Percentiles rank a stretch among this genome's conserved stretches.
These are phyloP conservation scores for Ephestia elutella DNA, from an alignment of 1,140 invertebrate species.

Conservation along the genomic window DNA sequence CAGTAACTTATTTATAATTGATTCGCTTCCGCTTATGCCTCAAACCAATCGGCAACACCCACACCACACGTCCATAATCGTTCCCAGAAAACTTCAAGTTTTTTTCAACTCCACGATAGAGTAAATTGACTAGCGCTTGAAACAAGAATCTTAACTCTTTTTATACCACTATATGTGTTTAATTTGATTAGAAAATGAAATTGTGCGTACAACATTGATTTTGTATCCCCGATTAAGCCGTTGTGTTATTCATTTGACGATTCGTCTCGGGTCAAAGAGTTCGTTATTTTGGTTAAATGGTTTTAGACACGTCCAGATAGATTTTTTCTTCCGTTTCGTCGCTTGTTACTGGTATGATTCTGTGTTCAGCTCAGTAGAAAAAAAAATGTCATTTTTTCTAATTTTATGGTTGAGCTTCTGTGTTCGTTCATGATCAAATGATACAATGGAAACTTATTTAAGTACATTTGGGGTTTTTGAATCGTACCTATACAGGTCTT, in stretches of 20 bases:
- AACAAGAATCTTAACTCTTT: neutral
- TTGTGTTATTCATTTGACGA: conserved; percentile 10
- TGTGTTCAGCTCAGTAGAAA: too few relatives aligned
- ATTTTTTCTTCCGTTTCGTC: too few relatives aligned
- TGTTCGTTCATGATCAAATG: too few relatives aligned
- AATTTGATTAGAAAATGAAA: conserved; percentile 9
- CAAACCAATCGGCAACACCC: conserved; percentile 39
- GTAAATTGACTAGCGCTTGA: conserved; percentile 37
- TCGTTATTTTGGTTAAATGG: too few relatives aligned
- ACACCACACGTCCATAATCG: conserved; percentile 57
- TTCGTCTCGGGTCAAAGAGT: neutral
- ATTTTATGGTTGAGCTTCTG: too few relatives aligned
- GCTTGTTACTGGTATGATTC: too few relatives aligned
- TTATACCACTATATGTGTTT: conserved; percentile 10
- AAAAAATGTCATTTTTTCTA: too few relatives aligned
- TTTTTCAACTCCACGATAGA: conserved; percentile 54
- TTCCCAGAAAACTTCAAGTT: conserved; percentile 52
- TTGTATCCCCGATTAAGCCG: conserved; percentile 8
- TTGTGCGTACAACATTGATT: conserved; percentile 11
- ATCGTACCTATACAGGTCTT: too few relatives aligned
- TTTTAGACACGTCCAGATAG: too few relatives aligned
- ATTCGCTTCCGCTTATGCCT: conserved; percentile 12
- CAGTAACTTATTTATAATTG: too few relatives aligned
- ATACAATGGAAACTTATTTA: too few relatives aligned
- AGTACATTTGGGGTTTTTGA: too few relatives aligned